Evolutionary conservation across 2,797 vertebrate genomes (phyloP).

Genomic region (Acestrorhynchus altus): DNA sequence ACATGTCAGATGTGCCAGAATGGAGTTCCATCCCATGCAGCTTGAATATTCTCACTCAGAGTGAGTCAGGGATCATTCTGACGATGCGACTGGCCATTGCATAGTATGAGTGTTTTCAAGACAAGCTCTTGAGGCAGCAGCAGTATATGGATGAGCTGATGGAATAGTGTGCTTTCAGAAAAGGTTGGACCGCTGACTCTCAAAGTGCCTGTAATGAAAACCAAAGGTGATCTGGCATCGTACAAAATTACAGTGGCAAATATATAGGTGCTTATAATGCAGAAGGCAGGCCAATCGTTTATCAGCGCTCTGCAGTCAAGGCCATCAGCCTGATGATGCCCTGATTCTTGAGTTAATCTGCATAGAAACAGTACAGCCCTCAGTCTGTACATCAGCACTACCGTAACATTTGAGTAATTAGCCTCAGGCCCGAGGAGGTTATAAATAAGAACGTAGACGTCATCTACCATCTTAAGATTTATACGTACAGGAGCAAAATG

Average conservation of each 20-base stretch:
- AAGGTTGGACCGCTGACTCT: too few relatives aligned
- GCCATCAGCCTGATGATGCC: background rate
- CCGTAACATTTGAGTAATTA: conserved; percentile 4
- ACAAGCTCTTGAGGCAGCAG: too few relatives aligned
- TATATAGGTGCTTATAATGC: background rate
- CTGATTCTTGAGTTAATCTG: conserved; percentile 5
- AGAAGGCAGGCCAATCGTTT: background rate
- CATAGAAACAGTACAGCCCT: conserved; percentile 7
- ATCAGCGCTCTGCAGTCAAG: background rate
- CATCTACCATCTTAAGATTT: background rate
- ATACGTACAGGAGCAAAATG: background rate
- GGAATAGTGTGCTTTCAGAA: too few relatives aligned
- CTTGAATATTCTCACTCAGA: too few relatives aligned
- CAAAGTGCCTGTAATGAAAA: too few relatives aligned
- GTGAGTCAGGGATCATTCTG: too few relatives aligned
- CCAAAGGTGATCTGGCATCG: too few relatives aligned
- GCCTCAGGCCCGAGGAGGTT: conserved; percentile 3
- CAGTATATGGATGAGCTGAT: too few relatives aligned
- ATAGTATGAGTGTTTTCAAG: too few relatives aligned
- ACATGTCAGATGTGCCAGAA: too few relatives aligned
- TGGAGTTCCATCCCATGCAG: too few relatives aligned
- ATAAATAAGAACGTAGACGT: background rate
- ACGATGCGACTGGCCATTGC: too few relatives aligned
- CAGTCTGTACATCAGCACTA: background rate
- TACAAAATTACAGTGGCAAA: background rate